phyloP scores from a whole-genome alignment of 2,113 vertebrate species.

The Trinectes maculatus region DNA sequence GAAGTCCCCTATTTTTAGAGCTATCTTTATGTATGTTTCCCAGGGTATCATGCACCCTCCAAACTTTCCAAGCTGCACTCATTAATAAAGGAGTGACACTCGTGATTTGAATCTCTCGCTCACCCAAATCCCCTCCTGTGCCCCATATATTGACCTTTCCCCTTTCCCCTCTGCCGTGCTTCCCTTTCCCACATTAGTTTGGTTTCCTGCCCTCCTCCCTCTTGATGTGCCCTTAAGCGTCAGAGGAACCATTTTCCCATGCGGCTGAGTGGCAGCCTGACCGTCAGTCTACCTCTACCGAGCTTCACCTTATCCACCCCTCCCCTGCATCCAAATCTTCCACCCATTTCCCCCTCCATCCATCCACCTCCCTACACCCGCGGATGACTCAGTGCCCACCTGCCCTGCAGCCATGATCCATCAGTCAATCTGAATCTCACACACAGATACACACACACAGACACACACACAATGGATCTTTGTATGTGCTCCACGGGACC shows the following conservation, averaged over 20 bases:
- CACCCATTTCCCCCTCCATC: conserved; percentile 47
- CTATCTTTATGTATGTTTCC: conserved; percentile 16
- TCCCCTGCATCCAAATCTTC: conserved; percentile 28
- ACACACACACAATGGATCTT: conserved; percentile 52
- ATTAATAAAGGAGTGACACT: conserved; percentile 27
- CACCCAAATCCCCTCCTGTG: background rate
- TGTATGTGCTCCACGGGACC: conserved; percentile 42
- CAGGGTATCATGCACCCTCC: background rate
- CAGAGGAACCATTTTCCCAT: conserved; percentile 61
- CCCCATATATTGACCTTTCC: conserved; percentile 30
- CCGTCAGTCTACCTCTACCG: conserved; percentile 45
- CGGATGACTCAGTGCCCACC: conserved; percentile 65
- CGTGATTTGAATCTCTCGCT: conserved; percentile 29
- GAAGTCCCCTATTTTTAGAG: conserved; percentile 21
- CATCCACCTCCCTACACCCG: conserved; percentile 41
- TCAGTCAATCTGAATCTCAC: conserved; percentile 65
- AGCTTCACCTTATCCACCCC: conserved; percentile 45
- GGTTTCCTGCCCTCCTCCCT: conserved; percentile 25
- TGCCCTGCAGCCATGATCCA: conserved; percentile 69
- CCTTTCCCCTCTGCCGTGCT: conserved; percentile 21
- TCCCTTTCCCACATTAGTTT: conserved; percentile 54
- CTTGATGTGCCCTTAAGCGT: conserved; percentile 56
- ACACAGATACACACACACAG: conserved; percentile 34
- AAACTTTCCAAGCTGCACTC: background rate
- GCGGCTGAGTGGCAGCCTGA: conserved; percentile 60